Conservation (phyloP, 2,113 vertebrate species). For the Pachypanchax playfairii region DNA sequence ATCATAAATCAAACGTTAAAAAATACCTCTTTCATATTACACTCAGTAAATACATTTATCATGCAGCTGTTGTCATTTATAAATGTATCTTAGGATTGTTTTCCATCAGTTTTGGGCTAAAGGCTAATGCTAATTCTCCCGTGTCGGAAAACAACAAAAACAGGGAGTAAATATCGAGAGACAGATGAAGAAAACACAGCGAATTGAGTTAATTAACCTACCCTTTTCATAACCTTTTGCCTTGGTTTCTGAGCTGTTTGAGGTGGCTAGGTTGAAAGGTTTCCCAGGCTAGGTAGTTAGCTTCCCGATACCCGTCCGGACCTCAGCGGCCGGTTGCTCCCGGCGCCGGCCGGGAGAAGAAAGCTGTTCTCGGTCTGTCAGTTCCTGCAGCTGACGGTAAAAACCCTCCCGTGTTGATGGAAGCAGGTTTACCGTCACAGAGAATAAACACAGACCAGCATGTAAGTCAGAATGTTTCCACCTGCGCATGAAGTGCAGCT, state of each 20-base stretch:
- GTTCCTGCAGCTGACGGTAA: conserved; percentile 25
- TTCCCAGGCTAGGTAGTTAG: conserved; percentile 45
- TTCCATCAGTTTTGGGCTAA: conserved; percentile 23
- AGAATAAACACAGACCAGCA: background rate
- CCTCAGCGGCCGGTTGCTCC: conserved; percentile 41
- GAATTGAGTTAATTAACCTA: background rate
- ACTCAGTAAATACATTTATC: background rate
- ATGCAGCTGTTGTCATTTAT: background rate
- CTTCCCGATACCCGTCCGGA: conserved; percentile 33
- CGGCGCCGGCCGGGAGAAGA: conserved; percentile 42
- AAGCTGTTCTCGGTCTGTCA: conserved; percentile 16
- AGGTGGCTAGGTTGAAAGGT: conserved; percentile 6
- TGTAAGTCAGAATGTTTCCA: background rate
- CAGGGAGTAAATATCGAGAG: background rate
- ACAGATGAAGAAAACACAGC: background rate
- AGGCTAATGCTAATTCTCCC: conserved; percentile 37
- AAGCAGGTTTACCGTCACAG: background rate
- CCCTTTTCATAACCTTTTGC: too few relatives aligned
- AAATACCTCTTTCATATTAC: background rate
- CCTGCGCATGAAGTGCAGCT: conserved; percentile 23
- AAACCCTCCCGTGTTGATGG: conserved; percentile 12
- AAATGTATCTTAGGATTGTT: background rate
- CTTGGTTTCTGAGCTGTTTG: conserved; percentile 11
- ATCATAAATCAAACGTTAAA: background rate
- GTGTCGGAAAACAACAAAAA: conserved; percentile 4